phyloP scores from a whole-genome alignment of 1,140 invertebrate genomes.

The Drosophila orosa region DNA sequence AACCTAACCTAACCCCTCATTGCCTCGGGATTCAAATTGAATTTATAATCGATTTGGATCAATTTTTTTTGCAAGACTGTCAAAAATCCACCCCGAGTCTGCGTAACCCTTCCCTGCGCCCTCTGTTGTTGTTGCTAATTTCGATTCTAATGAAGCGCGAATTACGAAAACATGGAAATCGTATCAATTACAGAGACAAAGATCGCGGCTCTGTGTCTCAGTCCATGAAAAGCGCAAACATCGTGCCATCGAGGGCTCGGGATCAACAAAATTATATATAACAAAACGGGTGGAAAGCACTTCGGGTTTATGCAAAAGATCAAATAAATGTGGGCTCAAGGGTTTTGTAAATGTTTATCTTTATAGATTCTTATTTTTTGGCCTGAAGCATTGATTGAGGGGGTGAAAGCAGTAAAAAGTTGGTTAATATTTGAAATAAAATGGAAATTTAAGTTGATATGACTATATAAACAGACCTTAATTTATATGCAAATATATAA shows the following conservation, averaged over 20 bases:
- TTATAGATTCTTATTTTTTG: background rate
- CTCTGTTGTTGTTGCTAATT: constrained; percentile 68
- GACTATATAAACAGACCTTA: background rate
- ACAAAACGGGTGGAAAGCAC: background rate
- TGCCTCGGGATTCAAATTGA: constrained; percentile 46
- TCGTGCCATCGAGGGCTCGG: background rate
- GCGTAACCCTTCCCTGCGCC: constrained; percentile 23
- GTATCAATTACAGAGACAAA: constrained; percentile 65
- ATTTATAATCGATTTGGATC: constrained; percentile 80
- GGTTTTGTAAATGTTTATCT: constrained; percentile 11
- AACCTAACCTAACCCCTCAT: constrained; percentile 32
- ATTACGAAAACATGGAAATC: constrained; percentile 70
- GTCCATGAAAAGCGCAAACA: constrained; percentile 56
- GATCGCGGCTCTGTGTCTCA: too few species aligned
- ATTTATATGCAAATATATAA: background rate
- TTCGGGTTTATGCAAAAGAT: constrained; percentile 1
- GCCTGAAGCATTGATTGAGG: background rate
- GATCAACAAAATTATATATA: background rate
- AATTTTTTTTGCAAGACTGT: constrained; percentile 51
- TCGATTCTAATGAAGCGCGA: constrained; percentile 77
- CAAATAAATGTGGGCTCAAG: constrained; percentile 10
- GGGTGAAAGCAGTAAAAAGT: background rate
- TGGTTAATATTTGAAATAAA: background rate
- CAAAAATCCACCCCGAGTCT: constrained; percentile 37
- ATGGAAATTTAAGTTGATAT: background rate